Percentiles rank a stretch among this genome's conserved stretches.
Evolutionary conservation across 2,113 vertebrate genomes (phyloP).

Genomic region (Thinocorus orbignyianus): DNA sequence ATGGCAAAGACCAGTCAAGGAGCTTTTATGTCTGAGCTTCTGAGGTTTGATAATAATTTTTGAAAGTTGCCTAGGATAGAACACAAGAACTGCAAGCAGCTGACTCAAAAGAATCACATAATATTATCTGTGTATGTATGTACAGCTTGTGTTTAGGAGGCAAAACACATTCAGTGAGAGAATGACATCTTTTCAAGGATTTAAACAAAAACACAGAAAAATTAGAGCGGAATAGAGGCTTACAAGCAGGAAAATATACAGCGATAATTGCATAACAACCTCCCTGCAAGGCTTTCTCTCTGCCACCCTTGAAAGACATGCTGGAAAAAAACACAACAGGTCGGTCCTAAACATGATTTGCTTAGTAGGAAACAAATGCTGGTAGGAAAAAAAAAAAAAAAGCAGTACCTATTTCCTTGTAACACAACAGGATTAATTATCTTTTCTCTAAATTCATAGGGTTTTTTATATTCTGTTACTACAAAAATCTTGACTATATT

Average conservation of each 20-base stretch:
- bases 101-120: conserved; percentile 12
- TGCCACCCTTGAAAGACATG: background rate
- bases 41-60: conserved; percentile 13
- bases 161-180: conserved; percentile 1
- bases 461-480: background rate
- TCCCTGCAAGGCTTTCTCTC: background rate
- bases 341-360: background rate
- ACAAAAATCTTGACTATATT: background rate
- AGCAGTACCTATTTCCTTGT: background rate
- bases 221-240: background rate
- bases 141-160: conserved; percentile 22
- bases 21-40: background rate
- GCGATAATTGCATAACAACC: conserved; percentile 30
- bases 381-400: background rate
- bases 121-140: background rate
- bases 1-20: background rate
- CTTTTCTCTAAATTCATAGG: background rate
- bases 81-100: background rate
- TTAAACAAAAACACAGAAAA: conserved; percentile 29
- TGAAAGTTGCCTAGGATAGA: background rate
- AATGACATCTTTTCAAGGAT: background rate
- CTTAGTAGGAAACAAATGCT: background rate
- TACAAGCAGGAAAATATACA: background rate
- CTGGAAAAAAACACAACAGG: background rate
- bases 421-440: background rate